These are phyloP conservation scores for Ophion ventricosus DNA, from an alignment of 2,888 invertebrate genomes.

Conservation along the genomic window DNA sequence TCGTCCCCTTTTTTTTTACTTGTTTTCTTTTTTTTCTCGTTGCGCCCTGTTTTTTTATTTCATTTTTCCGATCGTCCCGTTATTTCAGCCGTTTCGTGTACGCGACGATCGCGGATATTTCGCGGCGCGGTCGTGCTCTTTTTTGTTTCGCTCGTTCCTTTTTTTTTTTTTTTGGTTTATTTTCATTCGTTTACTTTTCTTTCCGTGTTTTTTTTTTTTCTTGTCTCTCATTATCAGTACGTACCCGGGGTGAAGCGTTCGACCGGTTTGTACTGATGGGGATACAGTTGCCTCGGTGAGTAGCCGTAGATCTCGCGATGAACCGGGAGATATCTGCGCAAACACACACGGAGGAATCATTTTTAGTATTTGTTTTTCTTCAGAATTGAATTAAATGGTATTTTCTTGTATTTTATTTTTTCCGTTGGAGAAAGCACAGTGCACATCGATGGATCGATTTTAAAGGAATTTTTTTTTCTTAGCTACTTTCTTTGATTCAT, in stretches of 20 bases:
- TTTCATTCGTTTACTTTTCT: slow-evolving; percentile 41
- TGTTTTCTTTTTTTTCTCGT: neutral
- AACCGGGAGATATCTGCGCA: slow-evolving; percentile 90
- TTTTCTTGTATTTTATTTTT: too few species aligned
- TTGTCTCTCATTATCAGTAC: slow-evolving; percentile 83
- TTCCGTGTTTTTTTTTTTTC: slow-evolving; percentile 38
- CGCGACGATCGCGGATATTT: neutral
- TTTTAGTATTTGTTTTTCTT: slow-evolving; percentile 7
- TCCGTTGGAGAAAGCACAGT: neutral
- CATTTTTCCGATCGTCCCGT: slow-evolving; percentile 43
- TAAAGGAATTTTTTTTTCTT: neutral
- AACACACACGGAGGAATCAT: slow-evolving; percentile 16
- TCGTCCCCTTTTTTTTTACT: neutral
- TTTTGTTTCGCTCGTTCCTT: slow-evolving; percentile 48
- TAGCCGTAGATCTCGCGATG: slow-evolving; percentile 96
- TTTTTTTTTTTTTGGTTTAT: slow-evolving; percentile 6
- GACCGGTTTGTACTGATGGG: slow-evolving; percentile 91
- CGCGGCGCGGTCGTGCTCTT: neutral
- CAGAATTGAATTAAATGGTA: too few species aligned
- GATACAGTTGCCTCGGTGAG: slow-evolving; percentile 93
- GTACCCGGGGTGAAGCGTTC: slow-evolving; percentile 94
- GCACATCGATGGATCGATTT: neutral
- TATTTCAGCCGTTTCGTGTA: neutral
- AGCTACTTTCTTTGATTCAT: neutral
- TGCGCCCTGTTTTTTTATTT: slow-evolving; percentile 47